These are phyloP conservation scores for Microchirus variegatus DNA, from an alignment of 2,797 vertebrate species.

Conservation along the genomic window DNA sequence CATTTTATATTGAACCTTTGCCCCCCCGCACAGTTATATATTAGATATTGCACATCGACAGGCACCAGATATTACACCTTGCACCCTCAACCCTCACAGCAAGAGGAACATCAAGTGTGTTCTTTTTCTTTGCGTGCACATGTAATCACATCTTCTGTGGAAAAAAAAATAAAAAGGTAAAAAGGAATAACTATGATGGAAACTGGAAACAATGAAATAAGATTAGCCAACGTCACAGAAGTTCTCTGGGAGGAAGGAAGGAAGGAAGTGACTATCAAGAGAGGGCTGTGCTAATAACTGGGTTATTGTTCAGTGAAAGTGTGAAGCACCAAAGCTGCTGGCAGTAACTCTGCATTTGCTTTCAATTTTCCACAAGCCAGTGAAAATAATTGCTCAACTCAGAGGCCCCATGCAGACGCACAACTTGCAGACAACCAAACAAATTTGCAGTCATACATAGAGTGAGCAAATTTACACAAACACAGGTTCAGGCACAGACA, in stretches of 20 bases:
- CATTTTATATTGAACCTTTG: background rate
- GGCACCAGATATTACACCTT: background rate
- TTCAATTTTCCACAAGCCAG: slow-evolving; percentile 52
- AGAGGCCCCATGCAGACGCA: background rate
- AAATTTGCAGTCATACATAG: background rate
- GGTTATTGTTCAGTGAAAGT: slow-evolving; percentile 19
- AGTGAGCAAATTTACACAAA: slow-evolving; percentile 8
- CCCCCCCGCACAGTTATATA: background rate
- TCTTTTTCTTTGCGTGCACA: background rate
- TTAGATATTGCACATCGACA: background rate
- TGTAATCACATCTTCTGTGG: background rate
- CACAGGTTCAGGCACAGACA: background rate
- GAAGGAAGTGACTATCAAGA: slow-evolving; percentile 41
- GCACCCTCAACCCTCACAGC: background rate
- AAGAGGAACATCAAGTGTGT: background rate
- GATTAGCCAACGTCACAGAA: slow-evolving; percentile 25
- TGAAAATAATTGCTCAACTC: slow-evolving; percentile 39
- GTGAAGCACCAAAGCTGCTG: slow-evolving; percentile 29
- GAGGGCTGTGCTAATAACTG: slow-evolving; percentile 37
- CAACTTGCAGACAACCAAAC: slow-evolving; percentile 1
- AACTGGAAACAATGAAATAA: slow-evolving; percentile 21
- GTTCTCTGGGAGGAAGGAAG: slow-evolving; percentile 20
- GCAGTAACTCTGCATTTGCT: slow-evolving; percentile 39
- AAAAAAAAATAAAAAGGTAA: background rate
- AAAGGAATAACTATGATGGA: slow-evolving; percentile 23